These are phyloP conservation scores for Aphyosemion australe DNA, from an alignment of 2,113 vertebrate species.

Conservation along the genomic window DNA sequence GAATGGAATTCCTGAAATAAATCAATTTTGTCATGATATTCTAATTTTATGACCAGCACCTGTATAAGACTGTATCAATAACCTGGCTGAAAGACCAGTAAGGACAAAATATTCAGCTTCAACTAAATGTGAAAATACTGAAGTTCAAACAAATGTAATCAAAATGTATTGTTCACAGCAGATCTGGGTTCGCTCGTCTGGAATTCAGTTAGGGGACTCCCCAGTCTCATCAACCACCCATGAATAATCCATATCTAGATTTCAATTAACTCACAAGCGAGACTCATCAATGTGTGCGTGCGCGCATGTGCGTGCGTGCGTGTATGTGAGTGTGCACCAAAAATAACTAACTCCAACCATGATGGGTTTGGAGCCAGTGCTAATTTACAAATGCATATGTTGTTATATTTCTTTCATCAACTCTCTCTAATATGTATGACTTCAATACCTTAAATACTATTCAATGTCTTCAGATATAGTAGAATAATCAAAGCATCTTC, in stretches of 20 bases:
- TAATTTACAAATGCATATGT: too few relatives aligned
- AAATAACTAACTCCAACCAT: too few relatives aligned
- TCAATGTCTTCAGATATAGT: too few relatives aligned
- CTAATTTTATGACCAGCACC: too few relatives aligned
- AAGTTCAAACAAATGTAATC: conserved; percentile 4
- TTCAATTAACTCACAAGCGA: conserved; percentile 68
- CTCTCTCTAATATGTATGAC: too few relatives aligned
- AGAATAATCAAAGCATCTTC: too few relatives aligned
- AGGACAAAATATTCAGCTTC: too few relatives aligned
- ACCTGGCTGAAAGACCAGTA: not conserved
- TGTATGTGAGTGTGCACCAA: not conserved
- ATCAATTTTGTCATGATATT: too few relatives aligned
- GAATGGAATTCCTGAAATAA: too few relatives aligned
- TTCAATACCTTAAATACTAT: conserved; percentile 23
- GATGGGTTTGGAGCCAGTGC: too few relatives aligned
- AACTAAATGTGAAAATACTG: not conserved
- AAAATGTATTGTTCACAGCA: conserved; percentile 12
- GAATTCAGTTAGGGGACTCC: conserved; percentile 58
- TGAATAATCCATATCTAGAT: conserved; percentile 72
- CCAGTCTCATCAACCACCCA: conserved; percentile 65
- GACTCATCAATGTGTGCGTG: conserved; percentile 39
- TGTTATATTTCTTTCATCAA: too few relatives aligned
- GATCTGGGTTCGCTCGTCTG: conserved; percentile 66
- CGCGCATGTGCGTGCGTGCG: conserved; percentile 8
- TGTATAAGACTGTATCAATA: not conserved